Conservation (phyloP, 1,140 invertebrate genomes). For the Dufourea novaeangliae region DNA sequence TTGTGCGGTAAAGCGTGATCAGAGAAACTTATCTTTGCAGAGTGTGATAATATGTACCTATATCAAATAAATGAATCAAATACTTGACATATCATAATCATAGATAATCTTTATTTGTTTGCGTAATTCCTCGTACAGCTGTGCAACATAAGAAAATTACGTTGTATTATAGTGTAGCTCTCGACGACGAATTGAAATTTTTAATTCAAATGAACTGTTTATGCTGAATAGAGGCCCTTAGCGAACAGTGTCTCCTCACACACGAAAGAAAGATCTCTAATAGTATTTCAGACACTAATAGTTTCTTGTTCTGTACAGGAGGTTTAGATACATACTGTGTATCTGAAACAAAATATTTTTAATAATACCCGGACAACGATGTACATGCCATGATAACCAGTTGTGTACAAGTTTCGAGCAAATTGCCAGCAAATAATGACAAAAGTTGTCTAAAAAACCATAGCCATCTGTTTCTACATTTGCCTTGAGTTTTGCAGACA, state of each 20-base stretch:
- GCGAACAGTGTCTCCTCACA: constrained; percentile 43
- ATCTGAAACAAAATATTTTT: constrained; percentile 48
- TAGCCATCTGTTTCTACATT: no score
- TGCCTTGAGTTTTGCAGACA: no score
- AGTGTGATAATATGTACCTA: no score
- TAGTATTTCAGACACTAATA: constrained; percentile 44
- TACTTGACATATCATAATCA: constrained; percentile 38
- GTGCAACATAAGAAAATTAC: constrained; percentile 56
- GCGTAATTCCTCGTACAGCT: constrained; percentile 53
- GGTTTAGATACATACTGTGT: background rate
- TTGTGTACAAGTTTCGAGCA: no score
- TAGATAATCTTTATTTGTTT: constrained; percentile 59
- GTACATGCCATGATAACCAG: no score
- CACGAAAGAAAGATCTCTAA: constrained; percentile 60
- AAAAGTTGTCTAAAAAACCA: no score
- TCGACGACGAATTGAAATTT: constrained; percentile 63
- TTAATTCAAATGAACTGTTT: constrained; percentile 69
- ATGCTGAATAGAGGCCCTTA: constrained; percentile 49
- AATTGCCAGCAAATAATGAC: no score
- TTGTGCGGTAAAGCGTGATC: constrained; percentile 30
- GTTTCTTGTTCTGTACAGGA: constrained; percentile 18
- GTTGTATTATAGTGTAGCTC: constrained; percentile 45
- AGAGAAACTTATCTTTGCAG: no score
- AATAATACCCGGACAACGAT: constrained; percentile 34
- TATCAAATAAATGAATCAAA: constrained; percentile 26